Evolutionary conservation across 2,113 vertebrate genomes (phyloP).

Genomic region (Tyrannus savana): DNA sequence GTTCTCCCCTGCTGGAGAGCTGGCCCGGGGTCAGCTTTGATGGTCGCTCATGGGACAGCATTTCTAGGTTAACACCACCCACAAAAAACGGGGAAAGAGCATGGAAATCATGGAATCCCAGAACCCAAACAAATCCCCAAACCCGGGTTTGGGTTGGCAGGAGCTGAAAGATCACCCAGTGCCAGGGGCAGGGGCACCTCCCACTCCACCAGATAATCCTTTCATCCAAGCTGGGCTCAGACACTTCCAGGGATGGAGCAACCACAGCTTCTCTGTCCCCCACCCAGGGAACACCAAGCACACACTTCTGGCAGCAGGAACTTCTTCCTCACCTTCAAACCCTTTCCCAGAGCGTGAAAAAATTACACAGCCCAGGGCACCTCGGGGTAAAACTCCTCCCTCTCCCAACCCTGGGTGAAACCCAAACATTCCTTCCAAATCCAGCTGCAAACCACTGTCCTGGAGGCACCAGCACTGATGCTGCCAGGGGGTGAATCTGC

Average conservation of each 20-base stretch:
- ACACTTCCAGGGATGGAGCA: background rate
- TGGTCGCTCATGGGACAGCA: background rate
- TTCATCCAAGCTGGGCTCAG: background rate
- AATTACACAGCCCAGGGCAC: background rate
- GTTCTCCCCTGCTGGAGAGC: background rate
- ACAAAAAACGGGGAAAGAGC: background rate
- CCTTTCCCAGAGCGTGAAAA: background rate
- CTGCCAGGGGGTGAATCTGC: background rate
- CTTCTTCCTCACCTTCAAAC: background rate
- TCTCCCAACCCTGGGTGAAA: background rate
- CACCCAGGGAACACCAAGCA: background rate
- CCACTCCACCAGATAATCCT: background rate
- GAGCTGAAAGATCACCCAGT: too few species aligned
- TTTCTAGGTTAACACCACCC: background rate
- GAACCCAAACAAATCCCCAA: background rate
- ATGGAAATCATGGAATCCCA: background rate
- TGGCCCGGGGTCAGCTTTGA: background rate
- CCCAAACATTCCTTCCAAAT: background rate
- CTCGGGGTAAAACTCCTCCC: background rate
- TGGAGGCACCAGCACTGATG: background rate
- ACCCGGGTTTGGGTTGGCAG: background rate
- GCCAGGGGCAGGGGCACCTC: background rate
- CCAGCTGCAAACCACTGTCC: background rate
- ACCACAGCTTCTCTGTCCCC: background rate
- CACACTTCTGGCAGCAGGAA: background rate